Percentiles rank a stretch among this genome's conserved stretches.
phyloP scores from a whole-genome alignment of 92 coral and sea anemone genomes.

The Umimayanthus chanpuru region DNA sequence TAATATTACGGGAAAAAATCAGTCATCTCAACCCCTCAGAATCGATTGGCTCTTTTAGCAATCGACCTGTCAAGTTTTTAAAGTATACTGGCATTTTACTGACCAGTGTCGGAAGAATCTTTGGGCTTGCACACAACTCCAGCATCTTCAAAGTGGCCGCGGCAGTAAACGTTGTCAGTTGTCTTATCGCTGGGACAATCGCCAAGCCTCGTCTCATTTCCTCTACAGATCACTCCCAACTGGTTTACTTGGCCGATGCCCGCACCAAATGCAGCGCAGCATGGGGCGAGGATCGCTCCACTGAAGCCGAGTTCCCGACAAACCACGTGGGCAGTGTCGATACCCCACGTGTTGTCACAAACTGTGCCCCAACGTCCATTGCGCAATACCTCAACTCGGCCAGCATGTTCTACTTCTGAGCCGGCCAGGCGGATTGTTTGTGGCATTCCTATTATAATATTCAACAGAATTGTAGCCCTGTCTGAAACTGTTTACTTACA shows the following conservation, averaged over 20 bases:
- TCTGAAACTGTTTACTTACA: neutral
- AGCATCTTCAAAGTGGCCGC: conserved; percentile 6
- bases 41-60: no score
- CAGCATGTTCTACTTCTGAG: neutral
- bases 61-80: no score
- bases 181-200: neutral
- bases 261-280: conserved; percentile 2
- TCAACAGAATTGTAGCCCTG: neutral
- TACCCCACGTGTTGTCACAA: conserved; percentile 12
- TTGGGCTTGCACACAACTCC: conserved; percentile 1
- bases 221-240: neutral
- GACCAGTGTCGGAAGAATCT: neutral
- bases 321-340: neutral
- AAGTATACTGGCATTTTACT: neutral
- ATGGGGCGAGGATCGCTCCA: neutral
- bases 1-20: no score
- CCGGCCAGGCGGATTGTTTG: neutral
- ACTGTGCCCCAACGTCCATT: conserved; percentile 26
- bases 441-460: neutral
- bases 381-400: conserved; percentile 24
- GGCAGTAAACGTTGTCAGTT: neutral
- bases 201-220: neutral
- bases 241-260: neutral
- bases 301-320: conserved; percentile 24
- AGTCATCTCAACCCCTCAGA: neutral